A percentile compares a stretch with the other conserved stretches of the same genome.
phyloP scores from a whole-genome alignment of 2,113 vertebrate species.

The Struthidea cinerea region DNA sequence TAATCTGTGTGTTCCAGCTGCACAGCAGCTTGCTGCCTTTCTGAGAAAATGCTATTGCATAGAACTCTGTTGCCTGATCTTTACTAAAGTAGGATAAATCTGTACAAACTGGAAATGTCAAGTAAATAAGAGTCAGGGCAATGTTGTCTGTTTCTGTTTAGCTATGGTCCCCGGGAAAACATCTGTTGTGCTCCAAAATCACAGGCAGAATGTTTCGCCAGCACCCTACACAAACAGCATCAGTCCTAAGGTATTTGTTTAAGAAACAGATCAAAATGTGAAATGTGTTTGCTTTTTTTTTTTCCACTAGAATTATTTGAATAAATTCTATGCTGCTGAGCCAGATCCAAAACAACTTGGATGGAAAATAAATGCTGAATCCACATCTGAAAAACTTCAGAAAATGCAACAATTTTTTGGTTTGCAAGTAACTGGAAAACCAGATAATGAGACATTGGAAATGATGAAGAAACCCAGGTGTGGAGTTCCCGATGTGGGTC shows the following conservation, averaged over 20 bases:
- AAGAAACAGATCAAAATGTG: neutral
- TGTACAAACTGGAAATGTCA: neutral
- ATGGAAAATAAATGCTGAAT: slow-evolving; percentile 48
- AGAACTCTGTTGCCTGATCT: neutral
- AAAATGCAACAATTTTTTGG: slow-evolving; percentile 79
- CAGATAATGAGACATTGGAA: slow-evolving; percentile 66
- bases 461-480: slow-evolving; percentile 73
- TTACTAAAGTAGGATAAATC: neutral
- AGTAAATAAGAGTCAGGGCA: neutral
- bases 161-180: neutral
- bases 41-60: neutral
- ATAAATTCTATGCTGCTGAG: slow-evolving; percentile 68
- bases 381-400: slow-evolving; percentile 44
- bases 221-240: neutral
- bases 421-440: slow-evolving; percentile 70
- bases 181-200: neutral
- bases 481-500: slow-evolving; percentile 72
- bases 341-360: slow-evolving; percentile 44
- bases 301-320: slow-evolving; percentile 65
- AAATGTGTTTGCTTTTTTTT: neutral
- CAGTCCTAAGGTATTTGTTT: neutral
- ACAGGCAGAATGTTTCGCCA: neutral
- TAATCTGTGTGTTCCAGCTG: neutral
- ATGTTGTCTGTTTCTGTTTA: neutral
- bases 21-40: neutral